Base-by-base conservation (phyloP, 1,140 invertebrate species). In the Pemphigus obesinymphae region DNA sequence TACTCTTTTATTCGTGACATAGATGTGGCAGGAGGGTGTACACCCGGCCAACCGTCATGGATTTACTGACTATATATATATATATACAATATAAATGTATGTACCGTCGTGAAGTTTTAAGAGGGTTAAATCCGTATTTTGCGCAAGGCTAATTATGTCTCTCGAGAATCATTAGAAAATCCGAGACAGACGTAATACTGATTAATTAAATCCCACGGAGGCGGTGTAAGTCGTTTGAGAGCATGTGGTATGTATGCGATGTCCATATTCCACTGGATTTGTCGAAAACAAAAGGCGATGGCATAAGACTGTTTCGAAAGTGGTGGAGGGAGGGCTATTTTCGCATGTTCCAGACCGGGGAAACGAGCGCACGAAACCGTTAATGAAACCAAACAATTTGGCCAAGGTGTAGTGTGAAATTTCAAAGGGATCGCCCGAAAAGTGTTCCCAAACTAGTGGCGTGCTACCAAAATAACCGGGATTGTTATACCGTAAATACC, bases 141-240 rank as follows among this genome's bases (percentile, higher is more conserved):
- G 37, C 37, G 17, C 55, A 37, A 43, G 23, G 55, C 76, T 80
- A 63, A 80, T 80, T 61, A 80, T 43, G 76, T 63, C 76, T 63
- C 76, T 80, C 55, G 76, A 45, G 55, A 80, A 80, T 80, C 76
- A 43, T 80, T 61, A 63, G 55, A 45, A 80, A 80, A 29, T 61
- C 55, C 40, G 34, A 29, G 75, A 78, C 75, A 43, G 55, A 45
- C 76, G 55, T 80, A 80, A 80, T 29, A 15, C 34, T 61, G 55
- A 80, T 63, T 80, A 80, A 80, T 80, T 80, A 80, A 80, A 63
- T 80, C 55, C 17, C 17, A 23, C 3, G 17, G 26, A 13, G 43
- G 43, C 37, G 37, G 37, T 10, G 37, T 40, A 4, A 4, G 37
- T 10, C 37, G 4, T 4, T 4, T 40, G 37, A 5, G 37, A 5